Evolutionary conservation across 2,888 invertebrate genomes (phyloP).

Genomic region (Elmis aenea): DNA sequence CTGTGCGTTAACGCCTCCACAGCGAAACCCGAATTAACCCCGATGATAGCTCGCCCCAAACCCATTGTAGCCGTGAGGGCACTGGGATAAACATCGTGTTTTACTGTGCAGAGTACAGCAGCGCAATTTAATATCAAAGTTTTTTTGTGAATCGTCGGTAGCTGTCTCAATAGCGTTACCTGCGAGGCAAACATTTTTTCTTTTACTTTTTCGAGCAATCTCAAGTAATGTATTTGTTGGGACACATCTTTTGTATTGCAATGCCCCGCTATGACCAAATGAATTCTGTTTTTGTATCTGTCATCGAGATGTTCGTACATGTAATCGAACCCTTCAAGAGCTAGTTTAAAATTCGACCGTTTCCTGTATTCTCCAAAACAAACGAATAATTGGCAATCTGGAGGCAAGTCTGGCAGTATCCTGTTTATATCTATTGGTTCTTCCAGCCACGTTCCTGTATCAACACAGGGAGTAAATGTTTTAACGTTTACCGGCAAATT

Average conservation of each 20-base stretch:
- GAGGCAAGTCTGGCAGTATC: constrained; percentile 37
- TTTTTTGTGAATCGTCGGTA: constrained; percentile 38
- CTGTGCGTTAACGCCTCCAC: constrained; percentile 34
- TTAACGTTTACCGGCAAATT: constrained; percentile 26
- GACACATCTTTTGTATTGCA: constrained; percentile 28
- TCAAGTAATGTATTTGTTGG: constrained; percentile 34
- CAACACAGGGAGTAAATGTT: constrained; percentile 36
- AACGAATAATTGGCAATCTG: constrained; percentile 34
- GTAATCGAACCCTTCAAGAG: constrained; percentile 38
- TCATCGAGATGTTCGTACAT: constrained; percentile 33
- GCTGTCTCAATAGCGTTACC: constrained; percentile 37
- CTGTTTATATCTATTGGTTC: constrained; percentile 34
- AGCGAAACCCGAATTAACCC: constrained; percentile 37
- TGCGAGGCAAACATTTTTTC: constrained; percentile 35
- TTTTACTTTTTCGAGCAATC: constrained; percentile 33
- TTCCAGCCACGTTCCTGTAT: constrained; percentile 37
- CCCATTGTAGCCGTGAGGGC: constrained; percentile 37
- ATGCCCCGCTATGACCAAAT: constrained; percentile 39
- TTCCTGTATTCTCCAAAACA: constrained; percentile 36
- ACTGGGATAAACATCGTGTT: constrained; percentile 37
- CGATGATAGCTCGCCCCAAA: constrained; percentile 37
- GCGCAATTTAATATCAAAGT: constrained; percentile 36
- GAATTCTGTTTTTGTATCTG: constrained; percentile 31
- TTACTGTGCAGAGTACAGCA: constrained; percentile 36
- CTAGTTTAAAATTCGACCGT: constrained; percentile 37